Evolutionary conservation across 2,113 vertebrate species (phyloP).

Genomic region (Rissa tridactyla): DNA sequence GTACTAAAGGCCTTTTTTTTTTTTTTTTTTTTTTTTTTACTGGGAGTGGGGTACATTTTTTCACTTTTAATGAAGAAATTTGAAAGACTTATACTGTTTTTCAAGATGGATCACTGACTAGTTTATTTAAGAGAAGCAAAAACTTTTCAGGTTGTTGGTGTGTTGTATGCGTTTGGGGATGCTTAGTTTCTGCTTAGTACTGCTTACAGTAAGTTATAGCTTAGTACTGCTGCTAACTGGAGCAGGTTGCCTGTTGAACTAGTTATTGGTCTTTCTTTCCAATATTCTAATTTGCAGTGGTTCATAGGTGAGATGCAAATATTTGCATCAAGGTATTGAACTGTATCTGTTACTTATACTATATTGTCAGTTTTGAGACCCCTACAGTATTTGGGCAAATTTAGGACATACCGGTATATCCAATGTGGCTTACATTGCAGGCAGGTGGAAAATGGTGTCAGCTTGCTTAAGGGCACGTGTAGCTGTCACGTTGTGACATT

Average conservation of each 20-base stretch:
- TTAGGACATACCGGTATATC: background rate
- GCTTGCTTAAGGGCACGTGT: background rate
- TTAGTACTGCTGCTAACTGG: background rate
- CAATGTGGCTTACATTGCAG: background rate
- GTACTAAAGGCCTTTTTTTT: background rate
- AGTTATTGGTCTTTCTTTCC: background rate
- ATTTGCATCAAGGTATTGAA: background rate
- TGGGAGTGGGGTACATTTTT: background rate
- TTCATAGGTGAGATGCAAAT: background rate
- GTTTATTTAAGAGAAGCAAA: background rate
- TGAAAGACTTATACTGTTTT: background rate
- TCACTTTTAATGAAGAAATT: background rate
- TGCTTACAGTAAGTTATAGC: too few species aligned
- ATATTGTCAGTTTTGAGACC: background rate
- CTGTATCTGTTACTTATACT: background rate
- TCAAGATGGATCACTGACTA: background rate
- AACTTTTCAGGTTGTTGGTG: background rate
- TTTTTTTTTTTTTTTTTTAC: background rate
- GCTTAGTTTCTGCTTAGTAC: background rate
- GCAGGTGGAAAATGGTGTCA: background rate
- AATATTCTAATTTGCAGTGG: background rate
- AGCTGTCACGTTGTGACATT: background rate
- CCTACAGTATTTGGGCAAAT: background rate
- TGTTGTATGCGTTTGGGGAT: background rate
- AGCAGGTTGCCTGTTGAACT: background rate